Percentiles rank a stretch among this genome's conserved stretches.
These are phyloP conservation scores for Frankliniella intonsa DNA, from an alignment of 2,888 invertebrate species.

Conservation along the genomic window DNA sequence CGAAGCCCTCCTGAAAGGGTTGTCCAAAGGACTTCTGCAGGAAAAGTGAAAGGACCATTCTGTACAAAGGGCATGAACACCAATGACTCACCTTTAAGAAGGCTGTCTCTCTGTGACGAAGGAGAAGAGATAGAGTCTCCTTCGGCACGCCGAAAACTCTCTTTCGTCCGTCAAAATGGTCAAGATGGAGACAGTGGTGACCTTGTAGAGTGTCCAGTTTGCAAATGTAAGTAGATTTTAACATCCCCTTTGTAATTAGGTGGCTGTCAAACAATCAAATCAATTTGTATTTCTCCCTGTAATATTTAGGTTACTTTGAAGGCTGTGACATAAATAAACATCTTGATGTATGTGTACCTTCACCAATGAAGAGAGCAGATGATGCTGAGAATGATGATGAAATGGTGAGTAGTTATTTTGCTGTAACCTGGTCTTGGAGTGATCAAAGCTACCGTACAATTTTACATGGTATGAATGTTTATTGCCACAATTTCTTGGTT, in stretches of 20 bases:
- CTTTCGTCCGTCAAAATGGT: neutral
- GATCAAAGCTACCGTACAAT: neutral
- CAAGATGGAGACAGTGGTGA: neutral
- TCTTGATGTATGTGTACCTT: neutral
- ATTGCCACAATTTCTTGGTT: neutral
- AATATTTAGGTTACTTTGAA: neutral
- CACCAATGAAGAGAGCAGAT: neutral
- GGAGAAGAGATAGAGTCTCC: neutral
- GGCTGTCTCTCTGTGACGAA: neutral
- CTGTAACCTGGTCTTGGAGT: neutral
- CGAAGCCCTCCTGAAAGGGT: neutral
- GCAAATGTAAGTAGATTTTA: neutral
- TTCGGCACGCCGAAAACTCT: neutral
- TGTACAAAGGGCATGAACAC: slow-evolving; percentile 2
- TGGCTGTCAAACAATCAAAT: neutral
- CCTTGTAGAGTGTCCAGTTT: neutral
- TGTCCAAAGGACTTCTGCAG: neutral
- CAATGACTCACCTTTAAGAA: neutral
- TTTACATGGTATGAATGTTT: neutral
- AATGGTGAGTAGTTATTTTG: neutral
- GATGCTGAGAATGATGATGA: slow-evolving; percentile 15
- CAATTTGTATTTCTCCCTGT: neutral
- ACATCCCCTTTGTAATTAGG: neutral
- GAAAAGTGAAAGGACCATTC: neutral
- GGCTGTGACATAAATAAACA: neutral